Conservation (phyloP, 2,888 invertebrate genomes). For the Acanthosepion lycidas region DNA sequence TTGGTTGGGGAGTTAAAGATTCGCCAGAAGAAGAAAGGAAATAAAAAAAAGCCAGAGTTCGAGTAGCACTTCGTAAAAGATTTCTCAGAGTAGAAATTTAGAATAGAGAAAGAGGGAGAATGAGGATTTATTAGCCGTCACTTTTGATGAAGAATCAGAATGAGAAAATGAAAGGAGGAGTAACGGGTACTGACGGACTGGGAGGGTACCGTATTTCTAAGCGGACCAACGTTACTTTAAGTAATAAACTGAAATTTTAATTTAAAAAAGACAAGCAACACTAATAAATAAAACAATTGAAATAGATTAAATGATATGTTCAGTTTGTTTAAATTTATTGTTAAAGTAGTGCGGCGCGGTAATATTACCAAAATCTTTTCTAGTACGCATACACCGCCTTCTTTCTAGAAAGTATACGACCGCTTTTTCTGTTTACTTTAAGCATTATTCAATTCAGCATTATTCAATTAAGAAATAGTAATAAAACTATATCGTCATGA, state of each 20-base stretch:
- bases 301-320: background rate
- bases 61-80: background rate
- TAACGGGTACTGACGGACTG: background rate
- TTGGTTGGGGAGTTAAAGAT: constrained; percentile 18
- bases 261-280: too few species aligned
- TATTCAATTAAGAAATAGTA: background rate
- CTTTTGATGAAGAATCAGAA: background rate
- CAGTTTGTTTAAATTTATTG: background rate
- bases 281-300: too few species aligned
- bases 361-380: too few species aligned
- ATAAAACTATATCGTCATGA: background rate
- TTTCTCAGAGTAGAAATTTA: background rate
- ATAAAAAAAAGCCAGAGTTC: background rate
- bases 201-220: background rate
- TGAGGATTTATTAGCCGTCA: constrained; percentile 37
- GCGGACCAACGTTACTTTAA: too few species aligned
- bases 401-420: too few species aligned
- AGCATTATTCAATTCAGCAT: background rate
- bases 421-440: too few species aligned
- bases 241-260: too few species aligned
- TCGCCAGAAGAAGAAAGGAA: background rate
- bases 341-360: background rate
- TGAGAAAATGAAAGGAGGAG: background rate
- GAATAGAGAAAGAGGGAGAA: background rate
- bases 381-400: too few species aligned